Conservation (phyloP, 2,888 invertebrate genomes). For the Sinodicranocentrus sp. region DNA sequence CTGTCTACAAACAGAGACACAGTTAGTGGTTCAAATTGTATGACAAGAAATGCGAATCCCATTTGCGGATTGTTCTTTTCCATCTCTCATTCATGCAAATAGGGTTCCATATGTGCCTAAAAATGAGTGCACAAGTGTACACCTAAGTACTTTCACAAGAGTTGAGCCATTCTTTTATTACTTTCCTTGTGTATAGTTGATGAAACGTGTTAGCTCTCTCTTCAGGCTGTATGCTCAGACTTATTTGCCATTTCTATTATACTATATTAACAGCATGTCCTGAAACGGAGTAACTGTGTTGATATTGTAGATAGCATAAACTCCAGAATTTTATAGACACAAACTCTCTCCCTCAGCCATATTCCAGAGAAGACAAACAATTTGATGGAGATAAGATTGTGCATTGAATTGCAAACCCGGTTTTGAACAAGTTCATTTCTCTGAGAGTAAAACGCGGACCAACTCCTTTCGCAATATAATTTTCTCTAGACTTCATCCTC, state of each 20-base stretch:
- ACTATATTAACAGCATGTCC: not conserved
- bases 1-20: not conserved
- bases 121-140: not conserved
- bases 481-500: not conserved
- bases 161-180: conserved; percentile 9
- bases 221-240: not conserved
- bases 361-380: conserved; percentile 22
- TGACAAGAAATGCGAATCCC: conserved; percentile 34
- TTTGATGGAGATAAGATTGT: conserved; percentile 61
- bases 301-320: no score
- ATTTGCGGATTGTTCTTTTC: conserved; percentile 48
- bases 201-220: conserved; percentile 12
- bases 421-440: conserved; percentile 51
- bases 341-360: not conserved
- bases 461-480: conserved; percentile 9
- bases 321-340: not conserved
- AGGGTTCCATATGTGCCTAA: conserved; percentile 9
- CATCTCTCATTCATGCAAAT: conserved; percentile 29
- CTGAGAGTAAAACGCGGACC: not conserved
- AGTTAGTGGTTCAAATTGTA: conserved; percentile 38
- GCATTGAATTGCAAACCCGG: conserved; percentile 48
- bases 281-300: no score
- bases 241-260: conserved; percentile 12
- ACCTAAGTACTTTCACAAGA: not conserved
- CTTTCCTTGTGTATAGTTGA: not conserved